Evolutionary conservation across 2,797 vertebrate genomes (phyloP).

Genomic region (Lagocephalus sceleratus): DNA sequence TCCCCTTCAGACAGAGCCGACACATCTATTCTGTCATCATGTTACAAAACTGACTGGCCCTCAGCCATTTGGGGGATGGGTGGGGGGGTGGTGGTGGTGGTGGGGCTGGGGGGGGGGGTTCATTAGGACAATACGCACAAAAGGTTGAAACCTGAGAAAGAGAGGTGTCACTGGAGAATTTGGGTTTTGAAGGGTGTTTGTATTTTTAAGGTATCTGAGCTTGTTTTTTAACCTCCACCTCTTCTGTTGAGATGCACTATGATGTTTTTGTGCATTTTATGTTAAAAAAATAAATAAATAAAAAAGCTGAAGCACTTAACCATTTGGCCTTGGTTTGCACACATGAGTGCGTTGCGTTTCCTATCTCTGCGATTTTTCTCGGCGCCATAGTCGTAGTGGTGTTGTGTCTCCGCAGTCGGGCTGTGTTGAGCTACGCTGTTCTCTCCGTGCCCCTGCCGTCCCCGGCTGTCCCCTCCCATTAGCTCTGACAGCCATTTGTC

Average conservation of each 20-base stretch:
- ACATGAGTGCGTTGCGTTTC: slow-evolving; percentile 21
- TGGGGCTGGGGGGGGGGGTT: slow-evolving; percentile 34
- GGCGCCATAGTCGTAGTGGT: slow-evolving; percentile 26
- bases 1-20: slow-evolving; percentile 57
- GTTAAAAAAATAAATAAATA: too few relatives aligned
- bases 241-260: too few relatives aligned
- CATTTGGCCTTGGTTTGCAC: slow-evolving; percentile 30
- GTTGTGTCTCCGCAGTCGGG: slow-evolving; percentile 29
- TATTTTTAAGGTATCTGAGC: too few relatives aligned
- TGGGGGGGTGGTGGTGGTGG: slow-evolving; percentile 23
- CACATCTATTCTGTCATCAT: slow-evolving; percentile 61
- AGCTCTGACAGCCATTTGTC: slow-evolving; percentile 69
- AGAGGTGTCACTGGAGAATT: slow-evolving; percentile 1
- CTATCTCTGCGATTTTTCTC: slow-evolving; percentile 6
- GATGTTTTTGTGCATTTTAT: too few relatives aligned
- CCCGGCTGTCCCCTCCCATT: slow-evolving; percentile 64
- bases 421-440: slow-evolving; percentile 32
- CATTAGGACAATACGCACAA: slow-evolving; percentile 52
- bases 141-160: slow-evolving; percentile 56
- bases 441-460: slow-evolving; percentile 52
- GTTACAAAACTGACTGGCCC: slow-evolving; percentile 62
- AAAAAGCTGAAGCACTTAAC: too few relatives aligned
- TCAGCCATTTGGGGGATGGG: slow-evolving; percentile 21
- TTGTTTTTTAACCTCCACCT: too few relatives aligned
- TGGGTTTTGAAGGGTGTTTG: too few relatives aligned